Evolutionary conservation across 1,140 invertebrate genomes (phyloP).

Genomic region (Macrobrachium rosenbergii): DNA sequence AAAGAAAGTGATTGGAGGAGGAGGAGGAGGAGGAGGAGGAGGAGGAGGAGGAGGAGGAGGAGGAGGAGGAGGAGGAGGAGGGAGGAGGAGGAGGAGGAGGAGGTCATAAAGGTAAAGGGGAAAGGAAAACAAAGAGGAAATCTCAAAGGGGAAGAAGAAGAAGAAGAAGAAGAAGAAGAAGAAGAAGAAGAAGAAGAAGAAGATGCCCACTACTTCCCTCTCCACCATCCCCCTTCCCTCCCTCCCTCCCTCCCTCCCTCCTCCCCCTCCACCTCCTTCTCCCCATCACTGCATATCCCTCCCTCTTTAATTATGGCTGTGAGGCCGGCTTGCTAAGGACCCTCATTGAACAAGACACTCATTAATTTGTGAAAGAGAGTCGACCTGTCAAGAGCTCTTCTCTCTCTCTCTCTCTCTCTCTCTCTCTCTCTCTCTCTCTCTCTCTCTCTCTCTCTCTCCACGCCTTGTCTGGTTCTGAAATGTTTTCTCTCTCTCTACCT

Average conservation of each 20-base stretch:
- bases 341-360: conserved; percentile 57
- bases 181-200: conserved; percentile 1
- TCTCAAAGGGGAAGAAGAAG: neutral
- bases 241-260: too few species aligned
- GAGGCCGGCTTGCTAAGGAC: conserved; percentile 43
- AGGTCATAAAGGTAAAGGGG: neutral
- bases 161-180: neutral
- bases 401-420: conserved; percentile 30
- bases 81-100: too few species aligned
- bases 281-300: conserved; percentile 19
- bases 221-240: too few species aligned
- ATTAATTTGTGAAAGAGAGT: conserved; percentile 64
- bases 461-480: conserved; percentile 34
- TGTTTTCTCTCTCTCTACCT: too few species aligned
- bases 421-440: neutral
- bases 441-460: neutral
- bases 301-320: conserved; percentile 58
- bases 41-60: conserved; percentile 8
- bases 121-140: neutral
- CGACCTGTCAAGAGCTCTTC: conserved; percentile 53
- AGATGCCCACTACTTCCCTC: neutral
- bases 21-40: neutral
- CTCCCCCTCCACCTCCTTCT: too few species aligned
- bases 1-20: too few species aligned
- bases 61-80: conserved; percentile 28